phyloP scores from a whole-genome alignment of 2,797 vertebrate genomes.

The Vultur gryphus region DNA sequence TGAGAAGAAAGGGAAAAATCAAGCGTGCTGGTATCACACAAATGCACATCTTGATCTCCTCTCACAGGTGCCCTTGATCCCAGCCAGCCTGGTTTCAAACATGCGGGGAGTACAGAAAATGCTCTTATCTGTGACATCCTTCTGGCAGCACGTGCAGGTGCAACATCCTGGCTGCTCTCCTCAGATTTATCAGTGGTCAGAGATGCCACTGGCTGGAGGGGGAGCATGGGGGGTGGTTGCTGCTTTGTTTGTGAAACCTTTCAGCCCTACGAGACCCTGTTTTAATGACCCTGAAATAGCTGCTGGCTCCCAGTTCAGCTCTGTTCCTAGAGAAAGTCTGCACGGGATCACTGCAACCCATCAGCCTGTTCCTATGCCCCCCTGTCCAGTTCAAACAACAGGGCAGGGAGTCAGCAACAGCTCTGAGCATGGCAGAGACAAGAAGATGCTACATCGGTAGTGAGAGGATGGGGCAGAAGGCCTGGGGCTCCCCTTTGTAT shows the following conservation, averaged over 20 bases:
- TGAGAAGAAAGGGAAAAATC: neutral
- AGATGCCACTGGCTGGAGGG: neutral
- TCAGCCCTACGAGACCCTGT: neutral
- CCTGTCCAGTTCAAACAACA: neutral
- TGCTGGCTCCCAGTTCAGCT: neutral
- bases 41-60: neutral
- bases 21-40: neutral
- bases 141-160: neutral
- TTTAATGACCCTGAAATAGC: neutral
- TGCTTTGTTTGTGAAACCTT: neutral
- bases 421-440: neutral
- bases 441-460: neutral
- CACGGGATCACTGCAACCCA: neutral
- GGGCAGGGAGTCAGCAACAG: neutral
- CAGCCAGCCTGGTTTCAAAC: neutral
- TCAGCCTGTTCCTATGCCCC: fast-evolving
- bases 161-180: neutral
- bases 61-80: constrained; percentile 3
- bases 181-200: neutral
- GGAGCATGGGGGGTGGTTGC: fast-evolving
- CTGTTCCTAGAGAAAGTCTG: neutral
- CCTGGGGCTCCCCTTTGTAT: neutral
- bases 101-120: neutral
- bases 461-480: neutral
- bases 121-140: constrained; percentile 6